These are phyloP conservation scores for Battus philenor DNA, from an alignment of 1,140 invertebrate species.

Conservation along the genomic window DNA sequence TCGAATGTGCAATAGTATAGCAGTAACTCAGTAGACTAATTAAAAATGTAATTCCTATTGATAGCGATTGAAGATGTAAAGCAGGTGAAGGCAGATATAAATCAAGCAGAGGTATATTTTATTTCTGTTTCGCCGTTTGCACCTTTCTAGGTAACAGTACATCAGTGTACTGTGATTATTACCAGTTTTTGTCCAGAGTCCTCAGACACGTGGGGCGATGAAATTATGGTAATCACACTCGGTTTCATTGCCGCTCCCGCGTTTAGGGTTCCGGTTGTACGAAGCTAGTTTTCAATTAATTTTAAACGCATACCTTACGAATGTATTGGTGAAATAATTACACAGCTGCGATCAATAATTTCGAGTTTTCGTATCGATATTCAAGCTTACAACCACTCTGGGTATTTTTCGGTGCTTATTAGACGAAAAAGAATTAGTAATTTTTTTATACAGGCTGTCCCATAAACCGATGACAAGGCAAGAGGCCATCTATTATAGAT, in stretches of 20 bases:
- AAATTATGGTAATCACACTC: constrained; percentile 67
- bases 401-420: background rate
- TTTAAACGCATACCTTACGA: constrained; percentile 3
- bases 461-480: no score
- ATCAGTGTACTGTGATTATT: constrained; percentile 54
- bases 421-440: background rate
- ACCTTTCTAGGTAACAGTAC: constrained; percentile 32
- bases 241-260: constrained; percentile 43
- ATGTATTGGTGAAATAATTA: constrained; percentile 12
- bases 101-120: no score
- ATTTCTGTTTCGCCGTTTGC: no score
- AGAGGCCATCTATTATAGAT: no score
- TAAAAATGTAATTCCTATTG: no score
- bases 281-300: constrained; percentile 15
- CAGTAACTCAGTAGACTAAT: no score
- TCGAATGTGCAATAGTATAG: no score
- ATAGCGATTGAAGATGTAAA: no score
- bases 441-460: background rate
- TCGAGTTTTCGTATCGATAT: constrained; percentile 1
- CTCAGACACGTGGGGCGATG: constrained; percentile 58
- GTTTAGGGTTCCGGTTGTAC: constrained; percentile 36
- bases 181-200: constrained; percentile 58
- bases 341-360: constrained; percentile 1
- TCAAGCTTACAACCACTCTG: background rate
- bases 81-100: no score